A percentile compares a stretch with the other conserved stretches of the same genome.
phyloP scores from a whole-genome alignment of 2,113 vertebrate genomes.

The Numida meleagris region DNA sequence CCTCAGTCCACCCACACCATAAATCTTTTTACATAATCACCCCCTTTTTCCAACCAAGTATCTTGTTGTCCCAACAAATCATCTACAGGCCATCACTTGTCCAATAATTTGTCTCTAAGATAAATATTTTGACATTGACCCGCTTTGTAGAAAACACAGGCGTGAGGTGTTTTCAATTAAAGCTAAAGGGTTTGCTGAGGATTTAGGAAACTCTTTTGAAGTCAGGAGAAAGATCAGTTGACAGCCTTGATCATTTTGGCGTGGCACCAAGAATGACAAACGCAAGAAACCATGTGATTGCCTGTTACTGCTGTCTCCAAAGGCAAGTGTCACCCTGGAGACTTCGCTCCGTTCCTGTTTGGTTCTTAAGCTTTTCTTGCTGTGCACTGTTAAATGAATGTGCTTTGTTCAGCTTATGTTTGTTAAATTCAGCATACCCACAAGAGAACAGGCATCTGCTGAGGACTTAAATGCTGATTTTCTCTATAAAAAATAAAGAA shows the following conservation, averaged over 20 bases:
- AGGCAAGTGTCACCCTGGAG: neutral
- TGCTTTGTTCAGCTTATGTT: neutral
- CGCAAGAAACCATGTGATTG: neutral
- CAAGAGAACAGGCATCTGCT: neutral
- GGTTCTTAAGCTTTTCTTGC: neutral
- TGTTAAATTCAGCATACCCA: neutral
- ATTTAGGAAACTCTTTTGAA: constrained; percentile 16
- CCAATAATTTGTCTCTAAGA: constrained; percentile 30
- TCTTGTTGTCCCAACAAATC: neutral
- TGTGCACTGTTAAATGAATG: neutral
- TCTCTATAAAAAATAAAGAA: neutral
- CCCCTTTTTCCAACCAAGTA: neutral
- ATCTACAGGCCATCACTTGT: neutral
- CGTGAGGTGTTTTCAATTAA: constrained; percentile 12
- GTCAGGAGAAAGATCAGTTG: neutral
- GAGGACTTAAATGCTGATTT: neutral
- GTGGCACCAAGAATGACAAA: neutral
- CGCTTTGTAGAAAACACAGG: neutral
- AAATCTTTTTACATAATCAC: neutral
- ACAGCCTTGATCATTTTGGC: neutral
- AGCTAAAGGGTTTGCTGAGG: neutral
- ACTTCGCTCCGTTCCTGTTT: neutral
- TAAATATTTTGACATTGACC: constrained; percentile 51
- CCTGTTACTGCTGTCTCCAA: neutral
- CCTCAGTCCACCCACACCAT: neutral